A percentile compares a stretch with the other conserved stretches of the same genome.
These are phyloP conservation scores for Leuciscus waleckii DNA, from an alignment of 2,797 vertebrate genomes.

Conservation along the genomic window DNA sequence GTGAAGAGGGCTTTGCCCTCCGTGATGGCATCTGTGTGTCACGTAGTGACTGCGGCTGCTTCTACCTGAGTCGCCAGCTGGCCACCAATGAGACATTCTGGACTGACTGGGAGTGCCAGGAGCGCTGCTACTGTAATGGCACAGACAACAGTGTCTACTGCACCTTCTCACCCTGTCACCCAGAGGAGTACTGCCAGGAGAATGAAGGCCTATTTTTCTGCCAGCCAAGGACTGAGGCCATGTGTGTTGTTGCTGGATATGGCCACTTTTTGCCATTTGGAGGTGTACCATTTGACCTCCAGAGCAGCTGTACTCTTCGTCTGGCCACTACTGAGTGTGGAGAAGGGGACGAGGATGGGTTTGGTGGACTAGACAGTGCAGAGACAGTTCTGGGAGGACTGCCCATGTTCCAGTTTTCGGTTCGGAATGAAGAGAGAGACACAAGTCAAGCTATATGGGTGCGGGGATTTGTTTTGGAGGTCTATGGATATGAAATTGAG, in stretches of 20 bases:
- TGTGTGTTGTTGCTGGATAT: slow-evolving; percentile 91
- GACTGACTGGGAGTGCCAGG: slow-evolving; percentile 93
- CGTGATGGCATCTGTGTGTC: slow-evolving; percentile 84
- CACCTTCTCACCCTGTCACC: slow-evolving; percentile 83
- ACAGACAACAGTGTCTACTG: slow-evolving; percentile 95
- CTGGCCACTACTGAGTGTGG: slow-evolving; percentile 84
- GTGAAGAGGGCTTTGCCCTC: slow-evolving; percentile 88
- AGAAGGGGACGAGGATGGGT: slow-evolving; percentile 46
- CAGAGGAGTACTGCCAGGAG: slow-evolving; percentile 92
- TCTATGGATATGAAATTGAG: slow-evolving; percentile 90
- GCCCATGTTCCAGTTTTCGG: slow-evolving; percentile 84
- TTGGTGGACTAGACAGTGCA: slow-evolving; percentile 29
- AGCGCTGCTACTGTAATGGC: slow-evolving; percentile 96
- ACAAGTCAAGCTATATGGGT: slow-evolving; percentile 94
- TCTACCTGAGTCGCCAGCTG: slow-evolving; percentile 86
- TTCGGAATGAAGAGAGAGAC: slow-evolving; percentile 93
- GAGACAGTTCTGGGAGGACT: slow-evolving; percentile 64
- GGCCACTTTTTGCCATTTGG: slow-evolving; percentile 94
- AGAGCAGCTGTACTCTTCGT: slow-evolving; percentile 91
- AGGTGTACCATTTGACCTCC: slow-evolving; percentile 91
- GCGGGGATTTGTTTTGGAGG: slow-evolving; percentile 88
- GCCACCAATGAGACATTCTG: slow-evolving; percentile 95
- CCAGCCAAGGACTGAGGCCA: slow-evolving; percentile 86
- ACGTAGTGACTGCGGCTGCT: slow-evolving; percentile 91
- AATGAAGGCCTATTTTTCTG: slow-evolving; percentile 87